phyloP scores from a whole-genome alignment of 1,140 invertebrate species.

The Drosophila gunungcola region DNA sequence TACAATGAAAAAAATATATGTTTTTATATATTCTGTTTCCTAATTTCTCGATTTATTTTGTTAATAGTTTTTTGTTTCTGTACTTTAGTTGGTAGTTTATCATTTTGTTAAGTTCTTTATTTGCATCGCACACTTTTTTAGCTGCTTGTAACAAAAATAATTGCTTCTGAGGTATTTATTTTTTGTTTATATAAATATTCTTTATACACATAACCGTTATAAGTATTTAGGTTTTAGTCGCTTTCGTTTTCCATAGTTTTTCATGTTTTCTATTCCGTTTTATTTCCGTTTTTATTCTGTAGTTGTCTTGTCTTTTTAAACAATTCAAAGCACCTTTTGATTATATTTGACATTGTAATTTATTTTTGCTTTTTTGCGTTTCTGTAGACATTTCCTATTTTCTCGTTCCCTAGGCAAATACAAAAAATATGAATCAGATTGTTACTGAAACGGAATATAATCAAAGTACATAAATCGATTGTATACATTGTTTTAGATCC shows the following conservation, averaged over 20 bases:
- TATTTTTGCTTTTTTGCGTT: constrained; percentile 25
- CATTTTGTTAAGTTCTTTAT: constrained; percentile 53
- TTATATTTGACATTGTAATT: constrained; percentile 79
- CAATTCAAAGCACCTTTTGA: constrained; percentile 84
- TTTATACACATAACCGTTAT: constrained; percentile 74
- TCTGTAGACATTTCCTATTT: constrained; percentile 25
- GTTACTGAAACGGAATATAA: constrained; percentile 67
- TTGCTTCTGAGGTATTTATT: constrained; percentile 84
- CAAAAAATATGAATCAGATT: constrained; percentile 32
- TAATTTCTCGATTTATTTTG: constrained; percentile 50
- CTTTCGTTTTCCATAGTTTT: constrained; percentile 66
- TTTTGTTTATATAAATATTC: constrained; percentile 80
- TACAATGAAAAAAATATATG: constrained; percentile 61
- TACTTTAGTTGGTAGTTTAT: constrained; percentile 60
- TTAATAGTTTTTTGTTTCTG: constrained; percentile 46
- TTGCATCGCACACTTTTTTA: constrained; percentile 53
- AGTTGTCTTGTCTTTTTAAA: constrained; percentile 81
- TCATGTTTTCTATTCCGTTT: constrained; percentile 42
- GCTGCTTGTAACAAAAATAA: constrained; percentile 82
- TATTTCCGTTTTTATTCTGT: constrained; percentile 53
- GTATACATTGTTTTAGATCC: constrained; percentile 17
- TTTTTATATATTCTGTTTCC: constrained; percentile 55
- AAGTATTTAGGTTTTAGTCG: constrained; percentile 75
- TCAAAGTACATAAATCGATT: constrained; percentile 56
- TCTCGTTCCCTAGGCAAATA: constrained; percentile 32